A percentile compares a stretch with the other conserved stretches of the same genome.
phyloP scores from a whole-genome alignment of 92 coral and sea anemone genomes.

The Epizoanthus stellaris region DNA sequence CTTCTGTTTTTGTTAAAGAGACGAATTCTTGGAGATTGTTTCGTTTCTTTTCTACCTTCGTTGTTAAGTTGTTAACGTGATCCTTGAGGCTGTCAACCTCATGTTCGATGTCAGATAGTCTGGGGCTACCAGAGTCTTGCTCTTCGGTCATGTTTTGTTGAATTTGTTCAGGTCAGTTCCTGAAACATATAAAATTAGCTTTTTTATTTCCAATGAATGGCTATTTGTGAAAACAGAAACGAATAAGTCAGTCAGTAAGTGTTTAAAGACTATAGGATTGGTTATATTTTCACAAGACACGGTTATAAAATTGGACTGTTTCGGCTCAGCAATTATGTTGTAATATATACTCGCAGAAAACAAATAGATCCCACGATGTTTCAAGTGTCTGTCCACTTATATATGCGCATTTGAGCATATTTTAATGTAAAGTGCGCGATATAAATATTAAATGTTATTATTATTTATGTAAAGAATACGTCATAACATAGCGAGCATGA shows the following conservation, averaged over 20 bases:
- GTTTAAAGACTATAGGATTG: no score
- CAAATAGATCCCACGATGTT: no score
- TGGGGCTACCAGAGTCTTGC: conserved; percentile 33
- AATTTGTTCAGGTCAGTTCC: conserved; percentile 25
- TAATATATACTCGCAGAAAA: no score
- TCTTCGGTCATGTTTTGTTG: conserved; percentile 43
- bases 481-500: no score
- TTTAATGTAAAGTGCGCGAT: no score
- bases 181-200: conserved; percentile 36
- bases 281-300: no score
- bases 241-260: background rate
- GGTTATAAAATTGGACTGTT: no score
- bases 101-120: conserved; percentile 29
- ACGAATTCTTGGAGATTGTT: conserved; percentile 21
- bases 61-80: conserved; percentile 11
- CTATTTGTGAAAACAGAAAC: background rate
- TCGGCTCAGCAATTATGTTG: no score
- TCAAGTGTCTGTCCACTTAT: no score
- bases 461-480: no score
- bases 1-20: conserved; percentile 24
- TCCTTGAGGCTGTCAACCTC: conserved; percentile 27
- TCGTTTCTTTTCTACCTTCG: conserved; percentile 37
- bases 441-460: no score
- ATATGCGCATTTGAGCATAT: no score
- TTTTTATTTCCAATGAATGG: background rate